Evolutionary conservation across 23 tunicate species (phyloP).

Genomic region (Ciona savignyi): DNA sequence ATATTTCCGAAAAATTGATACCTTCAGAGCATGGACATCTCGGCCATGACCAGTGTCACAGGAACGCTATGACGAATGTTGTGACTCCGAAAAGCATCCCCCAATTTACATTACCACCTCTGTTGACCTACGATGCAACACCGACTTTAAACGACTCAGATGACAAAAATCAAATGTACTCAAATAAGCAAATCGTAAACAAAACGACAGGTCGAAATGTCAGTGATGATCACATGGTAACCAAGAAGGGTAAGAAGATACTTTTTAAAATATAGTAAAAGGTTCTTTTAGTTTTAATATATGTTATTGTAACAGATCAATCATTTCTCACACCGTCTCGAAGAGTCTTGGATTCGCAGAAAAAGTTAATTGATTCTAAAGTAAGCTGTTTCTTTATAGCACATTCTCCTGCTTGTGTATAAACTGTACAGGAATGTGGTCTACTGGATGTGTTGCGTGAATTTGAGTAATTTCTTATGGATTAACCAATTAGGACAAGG

Average conservation of each 20-base stretch:
- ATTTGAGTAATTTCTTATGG: too few species aligned
- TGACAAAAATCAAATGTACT: not conserved
- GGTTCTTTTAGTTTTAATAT: too few species aligned
- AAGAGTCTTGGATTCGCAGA: not conserved
- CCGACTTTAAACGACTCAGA: not conserved
- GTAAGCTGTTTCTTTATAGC: too few species aligned
- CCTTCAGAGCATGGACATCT: not conserved
- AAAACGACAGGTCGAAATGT: not conserved
- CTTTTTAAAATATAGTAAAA: too few species aligned
- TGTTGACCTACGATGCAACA: constrained; percentile 18
- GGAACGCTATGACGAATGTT: constrained; percentile 74
- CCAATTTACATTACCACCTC: constrained; percentile 65
- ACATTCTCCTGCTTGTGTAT: too few species aligned
- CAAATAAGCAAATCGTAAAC: not conserved
- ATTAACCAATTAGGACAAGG: too few species aligned
- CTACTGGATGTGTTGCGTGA: too few species aligned
- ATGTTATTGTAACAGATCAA: not conserved
- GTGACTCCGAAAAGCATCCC: constrained; percentile 84
- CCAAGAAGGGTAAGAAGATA: too few species aligned
- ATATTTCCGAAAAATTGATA: constrained; percentile 19
- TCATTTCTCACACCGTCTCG: not conserved
- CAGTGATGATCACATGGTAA: too few species aligned
- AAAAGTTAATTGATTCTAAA: not conserved
- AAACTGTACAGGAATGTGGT: too few species aligned
- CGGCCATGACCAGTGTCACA: not conserved